A percentile compares a stretch with the other conserved stretches of the same genome.
phyloP scores from a whole-genome alignment of 2,797 vertebrate species.

The Manis javanica region DNA sequence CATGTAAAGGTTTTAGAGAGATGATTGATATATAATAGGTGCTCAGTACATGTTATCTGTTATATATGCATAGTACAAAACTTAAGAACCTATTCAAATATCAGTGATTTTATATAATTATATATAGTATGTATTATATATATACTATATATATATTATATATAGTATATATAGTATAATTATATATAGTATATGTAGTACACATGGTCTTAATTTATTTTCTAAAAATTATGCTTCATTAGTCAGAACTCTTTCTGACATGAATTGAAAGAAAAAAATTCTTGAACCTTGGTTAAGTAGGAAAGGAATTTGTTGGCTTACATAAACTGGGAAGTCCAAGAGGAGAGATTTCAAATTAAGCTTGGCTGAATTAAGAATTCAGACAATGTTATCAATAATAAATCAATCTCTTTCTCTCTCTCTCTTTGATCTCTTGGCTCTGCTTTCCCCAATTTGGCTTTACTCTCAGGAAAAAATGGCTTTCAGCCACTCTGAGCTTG shows the following conservation, averaged over 20 bases:
- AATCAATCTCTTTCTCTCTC: not conserved
- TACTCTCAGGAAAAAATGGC: not conserved
- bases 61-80: not conserved
- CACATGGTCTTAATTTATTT: not conserved
- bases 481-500: not conserved
- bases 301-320: not conserved
- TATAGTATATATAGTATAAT: too few species aligned
- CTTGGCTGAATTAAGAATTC: not conserved
- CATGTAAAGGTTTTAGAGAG: not conserved
- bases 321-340: not conserved
- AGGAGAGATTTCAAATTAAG: not conserved
- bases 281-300: not conserved
- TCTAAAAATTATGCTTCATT: slow-evolving; percentile 30
- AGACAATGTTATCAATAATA: not conserved
- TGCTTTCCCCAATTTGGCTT: not conserved
- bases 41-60: not conserved
- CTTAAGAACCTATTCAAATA: not conserved
- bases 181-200: not conserved
- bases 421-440: not conserved
- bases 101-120: not conserved
- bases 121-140: too few species aligned
- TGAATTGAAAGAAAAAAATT: not conserved
- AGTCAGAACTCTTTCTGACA: not conserved
- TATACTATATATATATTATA: too few species aligned
- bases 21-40: not conserved